Evolutionary conservation across 2,797 vertebrate species (phyloP), one percentile per base, ranked within the genome.

Genomic region (Aselliscus stoliczkanus): DNA sequence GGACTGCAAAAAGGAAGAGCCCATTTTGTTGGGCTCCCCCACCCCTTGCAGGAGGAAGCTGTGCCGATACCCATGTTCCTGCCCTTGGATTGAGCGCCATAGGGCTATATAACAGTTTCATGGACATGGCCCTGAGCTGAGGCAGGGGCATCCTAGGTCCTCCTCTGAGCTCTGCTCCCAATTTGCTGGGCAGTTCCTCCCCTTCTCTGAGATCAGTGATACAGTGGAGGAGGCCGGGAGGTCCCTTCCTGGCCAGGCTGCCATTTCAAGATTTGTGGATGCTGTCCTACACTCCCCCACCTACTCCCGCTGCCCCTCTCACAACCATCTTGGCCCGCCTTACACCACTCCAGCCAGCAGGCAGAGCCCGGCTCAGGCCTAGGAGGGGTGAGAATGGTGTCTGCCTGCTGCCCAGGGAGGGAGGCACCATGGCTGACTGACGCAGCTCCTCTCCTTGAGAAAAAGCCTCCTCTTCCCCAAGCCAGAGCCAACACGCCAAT

Each of bases 401-500:
- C 39, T 56, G 21, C 37, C 72, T 54, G 34, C 34, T 44, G 11
- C 13, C 31, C 10, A 34, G 52, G 62, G 50, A 54, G 52, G 52
- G 17, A 54, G 52, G 52, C 11, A 14, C 60, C 12, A 1, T 13
- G 80, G 58, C 77, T 56, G 31, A 44, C 44, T 29, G 20, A 81
- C 2, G 2, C 39, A 58, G 21, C 21, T 72, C 39, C 90, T 90
- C 14, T 83, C 67, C 23, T 88, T 34, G 7, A 37, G 76, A 85
- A 92, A 96, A 44, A 75, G 60, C 54, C 44, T 83, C 25, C 90
- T 96, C 75, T 79, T 96, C 70, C 73, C 72, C 56, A 85, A 95
- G 84, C 88, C 82, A 62, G 85, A 83, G 94, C 83, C 95, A 96
- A 92, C 67, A 81, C 95, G 52, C 58, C 96, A 87, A 91, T 96